Conservation (phyloP, 1,140 invertebrate species). For the Drosophila ananassae region DNA sequence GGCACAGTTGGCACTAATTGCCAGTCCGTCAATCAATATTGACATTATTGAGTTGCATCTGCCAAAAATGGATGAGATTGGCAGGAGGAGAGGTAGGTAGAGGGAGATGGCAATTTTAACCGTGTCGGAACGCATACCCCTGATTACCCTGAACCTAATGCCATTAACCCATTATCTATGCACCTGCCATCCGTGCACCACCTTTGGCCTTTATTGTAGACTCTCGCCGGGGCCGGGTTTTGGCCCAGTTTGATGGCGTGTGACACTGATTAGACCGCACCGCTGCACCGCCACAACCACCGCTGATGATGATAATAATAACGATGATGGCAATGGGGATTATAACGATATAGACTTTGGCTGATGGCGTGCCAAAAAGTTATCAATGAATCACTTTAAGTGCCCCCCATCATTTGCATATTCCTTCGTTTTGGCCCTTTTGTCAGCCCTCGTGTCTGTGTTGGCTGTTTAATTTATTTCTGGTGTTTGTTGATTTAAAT, state of each 20-base stretch:
- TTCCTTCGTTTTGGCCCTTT: conserved; percentile 7
- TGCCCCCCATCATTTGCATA: conserved; percentile 56
- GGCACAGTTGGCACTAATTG: neutral
- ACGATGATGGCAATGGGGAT: conserved; percentile 16
- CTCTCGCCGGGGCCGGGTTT: conserved; percentile 2
- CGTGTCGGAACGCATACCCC: conserved; percentile 4
- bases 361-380: conserved; percentile 63
- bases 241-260: conserved; percentile 36
- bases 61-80: conserved; percentile 4
- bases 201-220: conserved; percentile 17
- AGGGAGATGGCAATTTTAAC: conserved; percentile 12
- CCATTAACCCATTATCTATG: conserved; percentile 44
- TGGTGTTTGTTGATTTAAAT: conserved; percentile 62
- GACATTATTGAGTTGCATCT: conserved; percentile 17
- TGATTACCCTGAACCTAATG: conserved; percentile 42
- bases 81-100: neutral
- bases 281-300: conserved; percentile 5
- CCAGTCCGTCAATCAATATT: conserved; percentile 10
- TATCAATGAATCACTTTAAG: conserved; percentile 79
- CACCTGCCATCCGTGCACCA: conserved; percentile 7
- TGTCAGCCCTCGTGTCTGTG: neutral
- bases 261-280: conserved; percentile 45
- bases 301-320: conserved; percentile 23
- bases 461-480: conserved; percentile 16
- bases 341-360: conserved; percentile 41